Conservation (phyloP, 1,140 invertebrate genomes). For the Drosophila willistoni region DNA sequence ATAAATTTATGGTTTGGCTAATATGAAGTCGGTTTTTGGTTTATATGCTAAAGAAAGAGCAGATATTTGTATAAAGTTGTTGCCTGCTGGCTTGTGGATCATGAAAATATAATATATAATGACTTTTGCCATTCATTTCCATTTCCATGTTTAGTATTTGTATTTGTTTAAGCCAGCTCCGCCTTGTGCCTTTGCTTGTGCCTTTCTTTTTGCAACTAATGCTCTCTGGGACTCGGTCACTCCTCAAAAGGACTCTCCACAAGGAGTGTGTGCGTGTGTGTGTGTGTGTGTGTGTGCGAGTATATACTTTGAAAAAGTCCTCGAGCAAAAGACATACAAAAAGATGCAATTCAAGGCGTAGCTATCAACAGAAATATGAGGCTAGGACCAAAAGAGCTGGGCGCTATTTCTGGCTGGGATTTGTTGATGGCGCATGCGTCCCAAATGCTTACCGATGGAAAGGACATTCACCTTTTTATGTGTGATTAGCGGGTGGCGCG, state of each 20-base stretch:
- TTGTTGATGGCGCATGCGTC: slow-evolving; percentile 22
- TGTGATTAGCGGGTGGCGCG: background rate
- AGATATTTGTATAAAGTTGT: background rate
- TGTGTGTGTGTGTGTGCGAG: slow-evolving; percentile 1
- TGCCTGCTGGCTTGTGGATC: background rate
- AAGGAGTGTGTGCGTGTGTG: background rate
- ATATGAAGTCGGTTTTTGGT: too few species aligned
- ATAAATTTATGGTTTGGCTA: too few species aligned
- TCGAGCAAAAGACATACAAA: slow-evolving; percentile 12
- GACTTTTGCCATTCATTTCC: background rate
- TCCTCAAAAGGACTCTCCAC: slow-evolving; percentile 16
- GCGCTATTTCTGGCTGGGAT: slow-evolving; percentile 23
- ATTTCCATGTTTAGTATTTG: slow-evolving; percentile 3
- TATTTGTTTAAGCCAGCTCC: slow-evolving; percentile 15
- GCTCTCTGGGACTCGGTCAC: slow-evolving; percentile 20
- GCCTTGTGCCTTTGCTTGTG: background rate
- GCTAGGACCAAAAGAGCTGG: slow-evolving; percentile 8
- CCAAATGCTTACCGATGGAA: slow-evolving; percentile 12
- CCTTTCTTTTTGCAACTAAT: slow-evolving; percentile 2
- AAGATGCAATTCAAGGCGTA: slow-evolving; percentile 21
- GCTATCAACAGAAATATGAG: slow-evolving; percentile 16
- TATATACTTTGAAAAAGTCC: slow-evolving; percentile 15
- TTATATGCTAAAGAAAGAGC: too few species aligned
- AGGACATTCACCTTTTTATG: slow-evolving; percentile 31
- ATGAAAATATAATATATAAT: slow-evolving; percentile 16